Base-by-base conservation (phyloP, 2,888 invertebrate species). In the Alsophila aescularia region DNA sequence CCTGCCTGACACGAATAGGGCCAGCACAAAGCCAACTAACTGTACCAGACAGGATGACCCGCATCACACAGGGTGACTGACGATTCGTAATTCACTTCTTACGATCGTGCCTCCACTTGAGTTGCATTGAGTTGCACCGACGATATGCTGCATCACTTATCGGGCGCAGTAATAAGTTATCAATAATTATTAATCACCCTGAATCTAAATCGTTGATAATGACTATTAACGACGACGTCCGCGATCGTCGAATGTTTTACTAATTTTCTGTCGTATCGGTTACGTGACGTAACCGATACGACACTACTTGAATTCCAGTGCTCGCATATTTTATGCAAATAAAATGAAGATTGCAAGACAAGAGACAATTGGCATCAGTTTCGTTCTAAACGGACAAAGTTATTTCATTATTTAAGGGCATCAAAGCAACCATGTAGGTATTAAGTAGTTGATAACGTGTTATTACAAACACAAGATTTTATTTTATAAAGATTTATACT, bases 291-390 rank as follows among this genome's bases (percentile, higher is more conserved):
- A 72, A 73, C 70, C 80, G 73, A 82, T n/a, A n/a, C n/a, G n/a
- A 84, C 78, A n/a, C 77, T 77, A 77, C 74, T 78, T 75, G 77
- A 77, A 79, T 85, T 80, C 80, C 76, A 81, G 78, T 77, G 75
- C 75, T 79, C 77, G 83, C 78, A 83, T 86, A 83, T 85, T 79
- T 85, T 87, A 85, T 85, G 85, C 72, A 80, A 86, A 87, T 82
- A 72, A 68, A 72, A 69, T 72, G 72, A 81, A 81, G 77, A 81
- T 82, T 83, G 78, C 79, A 81, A 79, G 76, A 81, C 79, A 79
- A 72, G 74, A 70, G 72, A 75, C 75, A 76, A 75, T 72, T 72
- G 71, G 54, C 73, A 72, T 72, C 72, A 68, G 73, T 73, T 65
- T 75, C 72, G 68, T 74, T 79, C 72, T 77, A 72, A 69, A 76